Evolutionary conservation across 1,140 invertebrate species (phyloP), one percentile per base, ranked within the genome.

Genomic region (Formica exsecta): DNA sequence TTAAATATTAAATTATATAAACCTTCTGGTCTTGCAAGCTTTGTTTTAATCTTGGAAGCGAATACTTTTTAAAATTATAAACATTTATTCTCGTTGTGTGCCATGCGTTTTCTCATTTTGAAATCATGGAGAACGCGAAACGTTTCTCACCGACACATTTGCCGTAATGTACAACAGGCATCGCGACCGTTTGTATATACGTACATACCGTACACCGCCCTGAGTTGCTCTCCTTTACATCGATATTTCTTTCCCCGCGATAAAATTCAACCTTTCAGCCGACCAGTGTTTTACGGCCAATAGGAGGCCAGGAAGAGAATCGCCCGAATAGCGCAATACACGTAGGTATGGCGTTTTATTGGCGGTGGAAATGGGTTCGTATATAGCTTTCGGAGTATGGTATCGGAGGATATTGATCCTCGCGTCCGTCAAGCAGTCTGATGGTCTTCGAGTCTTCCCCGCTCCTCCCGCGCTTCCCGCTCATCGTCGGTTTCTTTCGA

Each of bases 391-490:
- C 91, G 88, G 92, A 94, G 94, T 95, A 94, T 95, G 94, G 93
- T 95, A 94, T 95, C 92, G 94, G 93, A 94, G 93, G 93, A 95
- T 95, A 95, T 95, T 95, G 94, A 95, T 95, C 94, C 93, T 93
- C 93, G 93, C 92, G 94, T 95, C 94, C 94, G 93, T 95, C 94
- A 94, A 95, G 94, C 93, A 94, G 92, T 91, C 93, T 86, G 93
- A 92, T 93, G 93, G 93, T 94, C 94, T 94, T 93, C 92, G 92
- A 91, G 87, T 85, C 86, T 89, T 88, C 88, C 87, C 81, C 74
- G 74, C 79, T 83, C 83, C 81, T 77, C 83, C 80, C 77, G 75
- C 71, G 62, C 76, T 70, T 83, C 68, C 87, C 86, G 84, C 86
- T 87, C 89, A 90, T 79, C 74, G 83, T 86, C 62, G 36, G n/a